Evolutionary conservation across 92 coral and sea anemone genomes (phyloP).

Genomic region (Diadumene lineata): DNA sequence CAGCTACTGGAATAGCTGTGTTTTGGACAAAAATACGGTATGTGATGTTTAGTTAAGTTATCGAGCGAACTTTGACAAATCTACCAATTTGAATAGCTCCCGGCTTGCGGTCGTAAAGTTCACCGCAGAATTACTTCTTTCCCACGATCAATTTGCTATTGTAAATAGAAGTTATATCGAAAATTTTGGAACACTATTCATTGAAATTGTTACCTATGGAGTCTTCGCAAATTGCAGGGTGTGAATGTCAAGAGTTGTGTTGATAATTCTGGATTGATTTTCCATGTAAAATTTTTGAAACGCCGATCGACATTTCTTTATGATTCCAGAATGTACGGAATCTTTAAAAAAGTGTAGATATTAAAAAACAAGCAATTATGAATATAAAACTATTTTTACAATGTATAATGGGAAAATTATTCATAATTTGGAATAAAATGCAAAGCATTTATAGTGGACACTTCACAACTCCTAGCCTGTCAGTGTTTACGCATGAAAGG

Average conservation of each 20-base stretch:
- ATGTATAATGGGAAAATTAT: neutral
- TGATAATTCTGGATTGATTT: no score
- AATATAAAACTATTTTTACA: neutral
- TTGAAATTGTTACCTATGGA: no score
- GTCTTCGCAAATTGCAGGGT: no score
- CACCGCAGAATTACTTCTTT: neutral
- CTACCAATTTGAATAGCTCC: neutral
- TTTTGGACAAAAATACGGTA: neutral
- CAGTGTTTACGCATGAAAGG: slow-evolving; percentile 1
- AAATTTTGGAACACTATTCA: neutral
- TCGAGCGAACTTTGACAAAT: neutral
- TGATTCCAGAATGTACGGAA: no score
- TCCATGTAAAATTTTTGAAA: no score
- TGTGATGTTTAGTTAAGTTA: neutral
- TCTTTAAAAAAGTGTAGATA: no score
- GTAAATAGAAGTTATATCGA: neutral
- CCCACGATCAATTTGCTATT: neutral
- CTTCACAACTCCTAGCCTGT: neutral
- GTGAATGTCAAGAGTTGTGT: no score
- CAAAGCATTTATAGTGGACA: neutral
- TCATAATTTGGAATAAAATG: neutral
- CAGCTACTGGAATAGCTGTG: neutral
- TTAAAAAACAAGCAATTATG: no score
- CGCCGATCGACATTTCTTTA: no score
- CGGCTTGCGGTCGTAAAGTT: slow-evolving; percentile 10